These are phyloP conservation scores for Pipa parva DNA, from an alignment of 2,113 vertebrate species.

Conservation along the genomic window DNA sequence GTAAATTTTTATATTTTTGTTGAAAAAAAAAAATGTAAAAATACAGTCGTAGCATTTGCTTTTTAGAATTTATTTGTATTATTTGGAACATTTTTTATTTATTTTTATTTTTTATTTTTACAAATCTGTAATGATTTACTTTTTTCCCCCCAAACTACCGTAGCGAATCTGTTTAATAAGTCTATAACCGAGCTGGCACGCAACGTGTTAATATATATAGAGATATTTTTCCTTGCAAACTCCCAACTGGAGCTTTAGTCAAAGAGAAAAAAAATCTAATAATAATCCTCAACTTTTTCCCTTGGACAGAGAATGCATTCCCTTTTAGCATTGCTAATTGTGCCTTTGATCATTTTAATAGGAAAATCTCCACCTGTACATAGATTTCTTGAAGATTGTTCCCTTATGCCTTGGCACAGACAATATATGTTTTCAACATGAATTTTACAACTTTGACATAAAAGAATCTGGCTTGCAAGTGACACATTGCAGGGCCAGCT, in stretches of 20 bases:
- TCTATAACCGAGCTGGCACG: too few species aligned
- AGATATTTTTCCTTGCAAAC: not conserved
- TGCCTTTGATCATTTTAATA: conserved; percentile 43
- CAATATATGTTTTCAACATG: conserved; percentile 36
- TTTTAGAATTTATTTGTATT: too few species aligned
- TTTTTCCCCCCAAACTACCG: too few species aligned
- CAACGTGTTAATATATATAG: conserved; percentile 19
- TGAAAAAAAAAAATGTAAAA: too few species aligned
- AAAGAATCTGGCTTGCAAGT: conserved; percentile 42
- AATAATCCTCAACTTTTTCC: conserved; percentile 35
- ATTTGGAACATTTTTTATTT: too few species aligned
- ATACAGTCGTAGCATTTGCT: too few species aligned
- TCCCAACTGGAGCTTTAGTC: conserved; percentile 15
- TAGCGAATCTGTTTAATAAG: too few species aligned
- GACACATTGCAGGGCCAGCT: conserved; percentile 40
- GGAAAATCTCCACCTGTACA: conserved; percentile 43
- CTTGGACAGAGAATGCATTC: conserved; percentile 36
- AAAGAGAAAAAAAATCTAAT: conserved; percentile 15
- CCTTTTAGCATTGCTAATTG: conserved; percentile 41
- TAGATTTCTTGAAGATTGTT: conserved; percentile 39
- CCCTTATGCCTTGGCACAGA: conserved; percentile 42
- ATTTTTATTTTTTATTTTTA: too few species aligned
- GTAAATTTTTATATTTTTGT: too few species aligned
- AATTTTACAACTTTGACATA: conserved; percentile 43
- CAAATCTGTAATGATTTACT: too few species aligned